These are phyloP conservation scores for Cryptophagus acutangulus DNA, from an alignment of 2,888 invertebrate species.

Conservation along the genomic window DNA sequence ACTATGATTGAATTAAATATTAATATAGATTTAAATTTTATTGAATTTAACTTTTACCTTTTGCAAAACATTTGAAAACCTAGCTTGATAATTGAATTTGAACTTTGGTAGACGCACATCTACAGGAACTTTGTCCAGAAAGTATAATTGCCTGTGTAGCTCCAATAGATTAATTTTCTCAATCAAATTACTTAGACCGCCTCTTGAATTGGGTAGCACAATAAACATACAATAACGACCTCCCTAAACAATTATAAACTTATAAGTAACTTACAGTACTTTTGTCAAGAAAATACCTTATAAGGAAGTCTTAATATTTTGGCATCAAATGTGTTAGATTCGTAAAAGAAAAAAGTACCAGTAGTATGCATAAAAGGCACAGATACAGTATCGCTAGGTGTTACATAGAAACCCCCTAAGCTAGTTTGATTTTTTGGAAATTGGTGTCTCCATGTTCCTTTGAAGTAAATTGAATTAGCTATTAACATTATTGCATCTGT, in stretches of 20 bases:
- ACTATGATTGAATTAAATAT: constrained; percentile 43
- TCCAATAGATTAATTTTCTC: constrained; percentile 53
- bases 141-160: constrained; percentile 55
- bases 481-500: constrained; percentile 58
- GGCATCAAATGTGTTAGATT: constrained; percentile 60
- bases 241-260: constrained; percentile 52
- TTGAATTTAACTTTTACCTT: constrained; percentile 49
- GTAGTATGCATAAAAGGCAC: constrained; percentile 67
- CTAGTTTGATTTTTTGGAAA: constrained; percentile 61
- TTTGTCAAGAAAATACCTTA: constrained; percentile 47
- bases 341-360: constrained; percentile 59
- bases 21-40: neutral
- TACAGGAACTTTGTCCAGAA: constrained; percentile 57
- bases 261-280: neutral
- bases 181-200: constrained; percentile 58
- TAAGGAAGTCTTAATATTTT: constrained; percentile 72
- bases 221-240: constrained; percentile 70
- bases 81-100: constrained; percentile 64
- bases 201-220: constrained; percentile 61
- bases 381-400: constrained; percentile 47
- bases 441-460: constrained; percentile 70
- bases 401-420: constrained; percentile 57
- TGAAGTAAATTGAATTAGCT: constrained; percentile 76
- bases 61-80: constrained; percentile 56
- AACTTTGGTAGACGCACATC: constrained; percentile 69